phyloP scores from a whole-genome alignment of 2,888 invertebrate genomes.

The Nudaria mundana region DNA sequence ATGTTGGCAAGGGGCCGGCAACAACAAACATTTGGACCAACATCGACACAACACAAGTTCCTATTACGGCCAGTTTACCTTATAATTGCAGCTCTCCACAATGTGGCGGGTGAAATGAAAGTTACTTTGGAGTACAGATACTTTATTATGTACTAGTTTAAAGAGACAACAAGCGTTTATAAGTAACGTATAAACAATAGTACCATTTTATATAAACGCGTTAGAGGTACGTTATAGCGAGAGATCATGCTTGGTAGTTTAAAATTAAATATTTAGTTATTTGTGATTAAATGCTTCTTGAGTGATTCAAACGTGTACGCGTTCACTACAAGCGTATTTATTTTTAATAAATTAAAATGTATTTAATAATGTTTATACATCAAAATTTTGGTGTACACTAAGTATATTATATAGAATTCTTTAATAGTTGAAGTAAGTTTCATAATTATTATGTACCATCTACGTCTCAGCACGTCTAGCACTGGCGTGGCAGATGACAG shows the following conservation, averaged over 20 bases:
- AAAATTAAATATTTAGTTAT: background rate
- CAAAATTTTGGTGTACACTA: conserved; percentile 63
- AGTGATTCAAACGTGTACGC: conserved; percentile 52
- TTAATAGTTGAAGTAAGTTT: conserved; percentile 31
- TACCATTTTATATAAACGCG: conserved; percentile 37
- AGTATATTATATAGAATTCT: conserved; percentile 55
- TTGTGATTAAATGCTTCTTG: no score
- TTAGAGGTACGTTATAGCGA: conserved; percentile 38
- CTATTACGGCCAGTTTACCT: conserved; percentile 65
- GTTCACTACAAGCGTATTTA: conserved; percentile 64
- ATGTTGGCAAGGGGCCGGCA: conserved; percentile 39
- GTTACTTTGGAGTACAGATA: conserved; percentile 79
- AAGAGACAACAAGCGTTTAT: conserved; percentile 72
- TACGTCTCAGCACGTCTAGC: conserved; percentile 61
- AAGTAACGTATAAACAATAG: conserved; percentile 41
- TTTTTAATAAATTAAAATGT: conserved; percentile 36
- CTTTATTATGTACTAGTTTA: conserved; percentile 79
- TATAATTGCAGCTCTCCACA: conserved; percentile 67
- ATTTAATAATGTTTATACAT: conserved; percentile 45
- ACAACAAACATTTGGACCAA: conserved; percentile 55
- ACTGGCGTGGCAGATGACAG: conserved; percentile 70
- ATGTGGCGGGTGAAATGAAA: conserved; percentile 77
- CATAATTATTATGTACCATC: conserved; percentile 46
- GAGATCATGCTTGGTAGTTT: conserved; percentile 53
- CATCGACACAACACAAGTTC: conserved; percentile 55